Conservation (phyloP, 2,797 vertebrate genomes). For the Takifugu ocellatus region DNA sequence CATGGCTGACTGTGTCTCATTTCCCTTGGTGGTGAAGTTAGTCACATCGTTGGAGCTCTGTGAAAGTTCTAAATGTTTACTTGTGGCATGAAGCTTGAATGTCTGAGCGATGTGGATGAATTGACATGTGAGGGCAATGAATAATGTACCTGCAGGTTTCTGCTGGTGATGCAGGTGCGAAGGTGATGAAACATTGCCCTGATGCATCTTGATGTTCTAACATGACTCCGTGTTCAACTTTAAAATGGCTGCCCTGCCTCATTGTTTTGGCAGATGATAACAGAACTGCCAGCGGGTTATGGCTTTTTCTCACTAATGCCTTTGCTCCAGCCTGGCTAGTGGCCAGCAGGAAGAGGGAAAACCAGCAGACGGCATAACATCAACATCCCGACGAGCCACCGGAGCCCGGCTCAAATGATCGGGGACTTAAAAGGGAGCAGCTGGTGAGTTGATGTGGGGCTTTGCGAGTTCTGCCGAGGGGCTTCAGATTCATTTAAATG, state of each 20-base stretch:
- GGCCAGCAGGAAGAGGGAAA: constrained; percentile 62
- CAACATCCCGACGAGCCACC: constrained; percentile 76
- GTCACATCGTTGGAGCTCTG: constrained; percentile 9
- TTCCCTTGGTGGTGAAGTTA: too few relatives aligned
- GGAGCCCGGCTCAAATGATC: constrained; percentile 62
- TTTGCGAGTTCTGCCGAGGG: constrained; percentile 56
- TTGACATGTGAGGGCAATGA: constrained; percentile 40
- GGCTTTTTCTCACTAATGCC: constrained; percentile 66
- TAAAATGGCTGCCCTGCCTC: constrained; percentile 33
- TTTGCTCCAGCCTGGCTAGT: constrained; percentile 63
- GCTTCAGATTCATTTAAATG: constrained; percentile 79
- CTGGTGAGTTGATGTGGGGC: constrained; percentile 74
- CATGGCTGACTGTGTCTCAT: too few relatives aligned
- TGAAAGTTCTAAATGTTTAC: constrained; percentile 47
- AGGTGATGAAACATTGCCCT: constrained; percentile 32
- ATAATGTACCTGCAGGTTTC: constrained; percentile 39
- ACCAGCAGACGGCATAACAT: constrained; percentile 71
- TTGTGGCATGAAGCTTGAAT: constrained; percentile 42
- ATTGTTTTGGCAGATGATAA: constrained; percentile 46
- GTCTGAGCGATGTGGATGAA: constrained; percentile 43
- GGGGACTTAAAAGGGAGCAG: constrained; percentile 73
- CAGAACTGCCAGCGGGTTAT: constrained; percentile 48
- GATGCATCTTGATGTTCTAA: constrained; percentile 33
- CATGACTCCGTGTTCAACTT: constrained; percentile 27
- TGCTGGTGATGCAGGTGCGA: constrained; percentile 29